Base-by-base conservation (phyloP, 2,797 vertebrate genomes). In the Cyclura pinguis region DNA sequence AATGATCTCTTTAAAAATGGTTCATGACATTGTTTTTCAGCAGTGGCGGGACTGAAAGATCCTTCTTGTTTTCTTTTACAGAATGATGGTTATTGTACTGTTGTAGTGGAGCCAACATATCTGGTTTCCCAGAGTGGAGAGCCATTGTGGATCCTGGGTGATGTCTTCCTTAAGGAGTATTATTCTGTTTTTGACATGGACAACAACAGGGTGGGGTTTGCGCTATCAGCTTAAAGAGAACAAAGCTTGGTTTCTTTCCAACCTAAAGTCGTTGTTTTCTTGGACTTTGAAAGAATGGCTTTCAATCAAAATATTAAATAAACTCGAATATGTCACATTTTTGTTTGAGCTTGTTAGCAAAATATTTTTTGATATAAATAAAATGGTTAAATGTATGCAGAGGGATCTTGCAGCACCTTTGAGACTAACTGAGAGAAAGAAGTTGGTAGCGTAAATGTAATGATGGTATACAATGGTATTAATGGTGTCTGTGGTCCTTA, bases 161-260 rank as follows among this genome's bases (percentile, higher is more conserved):
- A 98, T 0, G 93, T 98, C n/a, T 98, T 98, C 96, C 97, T 98
- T 55, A 97, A 95, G 94, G 95, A 97, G 29, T 98, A 98, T 94
- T 98, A 98, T 93, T 98, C 97, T 6, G 1, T 97, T 88, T 98
- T 95, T 0, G 96, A 97, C 93, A 96, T 96, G 86, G 92, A 72
- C 80, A 96, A 97, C 96, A 97, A 98, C 96, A 91, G 90, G 0
- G 62, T 98, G 0, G 98, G 97, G 88, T 98, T 98, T 1, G 98
- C 97, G 50, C 2, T 14, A 0, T 97, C 97, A 0, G 96, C 0
- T 1, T 98, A 97, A 96, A 92, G 32, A 42, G 4, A 50, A 32
- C 29, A 55, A 59, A 50, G 29, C 5, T 52, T 0, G n/a, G 6
- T 55, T 22, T 57, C 18, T n/a, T 38, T 6, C 55, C 18, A 32